Conservation (phyloP, 2,888 invertebrate genomes). For the Agrypnus murinus region DNA sequence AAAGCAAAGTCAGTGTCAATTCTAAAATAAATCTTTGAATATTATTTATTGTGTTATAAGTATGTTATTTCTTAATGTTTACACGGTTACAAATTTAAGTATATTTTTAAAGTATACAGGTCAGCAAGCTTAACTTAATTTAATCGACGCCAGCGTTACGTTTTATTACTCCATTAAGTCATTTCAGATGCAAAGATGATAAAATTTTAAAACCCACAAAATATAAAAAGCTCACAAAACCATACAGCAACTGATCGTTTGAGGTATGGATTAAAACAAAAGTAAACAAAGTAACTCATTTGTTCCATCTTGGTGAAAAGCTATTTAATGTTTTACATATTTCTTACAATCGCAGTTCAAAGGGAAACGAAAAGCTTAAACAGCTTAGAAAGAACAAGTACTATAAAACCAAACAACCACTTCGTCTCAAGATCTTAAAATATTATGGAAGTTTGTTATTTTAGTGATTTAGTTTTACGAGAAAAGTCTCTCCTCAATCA, state of each 20-base stretch:
- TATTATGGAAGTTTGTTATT: slow-evolving; percentile 32
- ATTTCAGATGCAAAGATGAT: slow-evolving; percentile 13
- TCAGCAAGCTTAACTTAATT: no score
- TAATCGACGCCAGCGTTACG: no score
- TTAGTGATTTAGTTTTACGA: slow-evolving; percentile 42
- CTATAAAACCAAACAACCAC: slow-evolving; percentile 24
- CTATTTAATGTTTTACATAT: no score
- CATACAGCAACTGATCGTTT: slow-evolving; percentile 23
- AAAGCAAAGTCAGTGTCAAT: no score
- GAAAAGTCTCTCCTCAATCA: slow-evolving; percentile 46
- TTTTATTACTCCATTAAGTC: no score
- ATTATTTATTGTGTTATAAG: no score
- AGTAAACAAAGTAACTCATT: slow-evolving; percentile 22
- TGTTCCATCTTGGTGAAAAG: slow-evolving; percentile 2
- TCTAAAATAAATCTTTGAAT: no score
- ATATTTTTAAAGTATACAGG: no score
- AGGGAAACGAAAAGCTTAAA: slow-evolving; percentile 2
- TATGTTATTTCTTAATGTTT: no score
- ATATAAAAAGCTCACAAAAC: slow-evolving; percentile 22
- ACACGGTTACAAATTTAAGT: no score
- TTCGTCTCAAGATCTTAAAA: slow-evolving; percentile 19
- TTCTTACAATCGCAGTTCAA: no score
- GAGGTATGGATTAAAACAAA: slow-evolving; percentile 11
- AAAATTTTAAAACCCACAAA: slow-evolving; percentile 14
- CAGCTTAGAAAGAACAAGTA: slow-evolving; percentile 19